A percentile compares a stretch with the other conserved stretches of the same genome.
These are phyloP conservation scores for Linnaemya vulpina DNA, from an alignment of 2,888 invertebrate species.

Conservation along the genomic window DNA sequence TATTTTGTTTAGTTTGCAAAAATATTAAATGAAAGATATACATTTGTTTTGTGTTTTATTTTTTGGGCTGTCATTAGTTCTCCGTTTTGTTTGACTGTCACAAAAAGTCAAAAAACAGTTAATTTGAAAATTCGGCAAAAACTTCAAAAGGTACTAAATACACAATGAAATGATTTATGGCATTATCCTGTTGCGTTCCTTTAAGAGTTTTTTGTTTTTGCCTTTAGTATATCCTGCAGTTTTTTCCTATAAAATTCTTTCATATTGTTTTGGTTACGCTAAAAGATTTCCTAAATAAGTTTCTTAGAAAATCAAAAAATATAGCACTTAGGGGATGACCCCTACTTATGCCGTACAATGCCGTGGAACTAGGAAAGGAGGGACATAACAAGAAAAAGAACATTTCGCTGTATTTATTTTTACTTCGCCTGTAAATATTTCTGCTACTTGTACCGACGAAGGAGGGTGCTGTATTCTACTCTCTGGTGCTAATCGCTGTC, in stretches of 20 bases:
- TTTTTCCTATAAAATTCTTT: background rate
- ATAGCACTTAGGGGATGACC: too few species aligned
- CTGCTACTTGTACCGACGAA: too few species aligned
- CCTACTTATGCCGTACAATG: too few species aligned
- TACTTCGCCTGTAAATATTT: too few species aligned
- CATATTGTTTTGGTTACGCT: background rate
- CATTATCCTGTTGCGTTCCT: conserved; percentile 45
- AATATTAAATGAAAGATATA: conserved; percentile 67
- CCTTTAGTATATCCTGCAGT: background rate
- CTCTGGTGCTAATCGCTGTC: too few species aligned
- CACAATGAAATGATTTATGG: conserved; percentile 60
- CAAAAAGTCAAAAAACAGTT: conserved; percentile 63
- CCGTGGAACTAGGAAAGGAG: too few species aligned
- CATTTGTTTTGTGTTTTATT: conserved; percentile 57
- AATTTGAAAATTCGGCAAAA: conserved; percentile 55
- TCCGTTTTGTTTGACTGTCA: conserved; percentile 52
- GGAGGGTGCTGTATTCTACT: too few species aligned
- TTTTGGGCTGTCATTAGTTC: conserved; percentile 43
- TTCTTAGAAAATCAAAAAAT: conserved; percentile 2
- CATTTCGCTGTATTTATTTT: too few species aligned
- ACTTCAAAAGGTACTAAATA: conserved; percentile 56
- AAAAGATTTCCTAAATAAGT: background rate
- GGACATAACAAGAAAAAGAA: too few species aligned
- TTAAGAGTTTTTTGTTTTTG: conserved; percentile 1
- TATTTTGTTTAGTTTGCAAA: conserved; percentile 64